Base-by-base conservation (phyloP, 2,888 invertebrate genomes). In the Limulus polyphemus region DNA sequence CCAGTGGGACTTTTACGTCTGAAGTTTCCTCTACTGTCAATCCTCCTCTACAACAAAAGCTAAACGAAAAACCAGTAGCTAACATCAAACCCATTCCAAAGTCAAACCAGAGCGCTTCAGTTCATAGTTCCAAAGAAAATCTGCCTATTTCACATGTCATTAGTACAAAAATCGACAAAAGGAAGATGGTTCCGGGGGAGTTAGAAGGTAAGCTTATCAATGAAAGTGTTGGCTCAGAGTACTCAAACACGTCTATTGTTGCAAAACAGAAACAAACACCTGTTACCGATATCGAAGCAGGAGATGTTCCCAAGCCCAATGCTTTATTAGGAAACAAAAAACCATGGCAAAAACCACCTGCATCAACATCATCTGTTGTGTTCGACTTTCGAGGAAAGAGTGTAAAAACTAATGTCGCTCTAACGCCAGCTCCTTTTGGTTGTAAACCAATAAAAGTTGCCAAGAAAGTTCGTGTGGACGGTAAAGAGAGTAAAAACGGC, bases 321-420 rank as follows among this genome's bases (percentile, higher is more conserved):
- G 14, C 54, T 11, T n/a, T 12, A 14, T 54, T 54, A 32, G 32
- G 32, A 32, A 54, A 12, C 54, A 54, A 12, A 14, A 54, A 54
- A n/a, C 2, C 13, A 5, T 54, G 54, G 54, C 54, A 54, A 47
- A 47, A 47, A n/a, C 55, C 64, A 13, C 62, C 66, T 47, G 58
- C 49, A 47, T 52, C 63, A 11, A 58, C 66, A 11, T 68, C 67
- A 13, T 63, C 67, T 11, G 61, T 70, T 11, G 69, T 69, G 14
- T 70, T 68, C 56, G 68, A 69, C 60, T 69, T 69, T 54, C 64
- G 68, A 13, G 67, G 68, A 14, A 63, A 62, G 47, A 62, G 68
- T 59, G 68, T 70, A 2, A 68, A 68, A 49, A 64, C 69, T 11
- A 65, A 69, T 47, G 58, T 70, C 16, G 65, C 67, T 54, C 55